Percentiles rank a stretch among this genome's conserved stretches.
Evolutionary conservation across 2,797 vertebrate species (phyloP).

Genomic region (Vipera latastei): DNA sequence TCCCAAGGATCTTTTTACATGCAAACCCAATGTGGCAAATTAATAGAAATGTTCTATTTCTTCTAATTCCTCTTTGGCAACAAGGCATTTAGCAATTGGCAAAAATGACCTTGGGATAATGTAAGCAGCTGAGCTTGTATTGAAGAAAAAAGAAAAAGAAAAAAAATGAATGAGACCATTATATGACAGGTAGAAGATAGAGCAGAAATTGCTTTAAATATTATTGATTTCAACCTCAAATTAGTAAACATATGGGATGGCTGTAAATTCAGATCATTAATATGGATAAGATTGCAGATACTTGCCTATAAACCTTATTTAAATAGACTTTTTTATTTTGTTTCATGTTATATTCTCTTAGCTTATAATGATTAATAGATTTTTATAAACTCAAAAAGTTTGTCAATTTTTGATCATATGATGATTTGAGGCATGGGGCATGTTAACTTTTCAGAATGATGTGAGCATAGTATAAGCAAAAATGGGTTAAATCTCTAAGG

Average conservation of each 20-base stretch:
- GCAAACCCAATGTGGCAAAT: not conserved
- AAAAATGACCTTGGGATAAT: not conserved
- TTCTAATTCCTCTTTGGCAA: not conserved
- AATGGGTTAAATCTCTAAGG: not conserved
- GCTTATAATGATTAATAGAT: not conserved
- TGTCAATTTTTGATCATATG: accelerated
- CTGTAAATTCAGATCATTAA: not conserved
- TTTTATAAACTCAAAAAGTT: not conserved
- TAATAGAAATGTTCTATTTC: not conserved
- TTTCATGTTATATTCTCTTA: not conserved
- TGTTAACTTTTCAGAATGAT: not conserved
- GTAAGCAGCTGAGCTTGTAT: not conserved
- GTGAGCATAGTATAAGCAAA: not conserved
- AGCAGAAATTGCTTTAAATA: not conserved
- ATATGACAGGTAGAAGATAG: not conserved
- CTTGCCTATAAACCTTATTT: not conserved
- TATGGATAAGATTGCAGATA: not conserved
- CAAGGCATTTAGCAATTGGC: not conserved
- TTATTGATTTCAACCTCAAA: not conserved
- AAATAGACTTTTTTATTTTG: not conserved
- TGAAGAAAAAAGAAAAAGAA: not conserved
- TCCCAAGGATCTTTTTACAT: not conserved
- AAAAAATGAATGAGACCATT: not conserved
- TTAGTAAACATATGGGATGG: not conserved
- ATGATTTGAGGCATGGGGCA: not conserved